phyloP scores from a whole-genome alignment of 2,113 vertebrate species.

The Spea multiplicata region DNA sequence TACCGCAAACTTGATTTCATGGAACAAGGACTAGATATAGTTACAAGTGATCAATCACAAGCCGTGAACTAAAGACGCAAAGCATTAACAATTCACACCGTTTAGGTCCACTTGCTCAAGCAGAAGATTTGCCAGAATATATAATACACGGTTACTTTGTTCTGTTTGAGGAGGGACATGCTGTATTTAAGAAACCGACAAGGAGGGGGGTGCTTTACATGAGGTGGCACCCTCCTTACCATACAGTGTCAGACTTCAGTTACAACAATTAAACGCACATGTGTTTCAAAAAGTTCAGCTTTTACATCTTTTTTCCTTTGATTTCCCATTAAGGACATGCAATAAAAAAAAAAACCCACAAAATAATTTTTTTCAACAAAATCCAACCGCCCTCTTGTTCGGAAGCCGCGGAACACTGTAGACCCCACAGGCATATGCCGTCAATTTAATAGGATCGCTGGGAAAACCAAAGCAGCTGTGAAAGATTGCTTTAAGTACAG shows the following conservation, averaged over 20 bases:
- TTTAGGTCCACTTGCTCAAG: slow-evolving; percentile 87
- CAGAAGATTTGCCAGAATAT: slow-evolving; percentile 88
- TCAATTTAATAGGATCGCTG: slow-evolving; percentile 79
- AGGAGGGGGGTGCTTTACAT: slow-evolving; percentile 47
- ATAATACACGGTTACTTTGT: slow-evolving; percentile 82
- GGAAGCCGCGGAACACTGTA: slow-evolving; percentile 54
- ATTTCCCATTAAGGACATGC: slow-evolving; percentile 5
- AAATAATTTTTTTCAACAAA: slow-evolving; percentile 47
- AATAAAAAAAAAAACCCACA: slow-evolving; percentile 52
- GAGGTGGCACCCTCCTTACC: slow-evolving; percentile 54
- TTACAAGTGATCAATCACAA: slow-evolving; percentile 93
- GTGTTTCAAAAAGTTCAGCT: slow-evolving; percentile 50
- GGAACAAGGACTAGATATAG: slow-evolving; percentile 92
- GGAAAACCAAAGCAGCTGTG: slow-evolving; percentile 76
- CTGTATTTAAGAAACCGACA: slow-evolving; percentile 63
- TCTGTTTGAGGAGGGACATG: slow-evolving; percentile 69
- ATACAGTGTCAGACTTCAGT: slow-evolving; percentile 48
- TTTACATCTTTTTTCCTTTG: slow-evolving; percentile 53
- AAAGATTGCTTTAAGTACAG: slow-evolving; percentile 82
- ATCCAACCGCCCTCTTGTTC: slow-evolving; percentile 64
- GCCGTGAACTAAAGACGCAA: slow-evolving; percentile 84
- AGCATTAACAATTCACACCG: slow-evolving; percentile 90
- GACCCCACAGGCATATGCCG: slow-evolving; percentile 70
- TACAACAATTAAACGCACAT: slow-evolving; percentile 63
- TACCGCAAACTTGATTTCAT: slow-evolving; percentile 91